Evolutionary conservation across 2,888 invertebrate species (phyloP), one percentile per base, ranked within the genome.

Genomic region (Acanthacorydalis orientalis): DNA sequence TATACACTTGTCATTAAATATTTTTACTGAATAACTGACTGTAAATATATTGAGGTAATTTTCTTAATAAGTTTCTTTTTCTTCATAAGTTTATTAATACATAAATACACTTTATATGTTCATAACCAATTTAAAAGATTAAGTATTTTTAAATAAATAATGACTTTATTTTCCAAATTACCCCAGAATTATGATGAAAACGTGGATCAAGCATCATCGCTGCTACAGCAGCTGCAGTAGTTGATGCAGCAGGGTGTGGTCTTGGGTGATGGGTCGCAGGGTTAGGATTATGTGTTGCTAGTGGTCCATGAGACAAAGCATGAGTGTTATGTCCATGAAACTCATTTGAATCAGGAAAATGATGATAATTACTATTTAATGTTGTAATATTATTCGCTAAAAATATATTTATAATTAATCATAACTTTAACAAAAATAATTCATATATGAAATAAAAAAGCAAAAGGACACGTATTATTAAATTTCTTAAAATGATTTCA

Each of bases 131-230:
- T 23, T 23, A 23, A 23, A 23, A 23, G n/a, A 23, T 23, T 23
- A 6, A 4, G 6, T 23, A 23, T 23, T 23, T n/a, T 31, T 34
- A 45, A 23, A 6, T 23, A 23, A 23, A 23, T 6, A 47, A 32
- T 33, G 9, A 12, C 31, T 12, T 44, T 45, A 37, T 15, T 41
- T 31, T 9, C n/a, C 23, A 39, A 57, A 61, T 62, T 57, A 66
- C 67, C 32, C 64, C 57, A 48, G 64, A 60, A 54, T 67, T 67
- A 53, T 68, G 68, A 57, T 68, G 68, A 53, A 68, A 67, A 44
- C 67, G 53, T 7, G 68, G 68, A 60, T 68, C 68, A 31, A 68
- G 54, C 68, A 68, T 68, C 68, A 68, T 68, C 14, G 68, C 68
- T 6, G 68, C 68, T 8, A 67, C 67, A 12, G 67, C 67, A 11